A percentile compares a stretch with the other conserved stretches of the same genome.
Evolutionary conservation across 2,797 vertebrate species (phyloP).

Genomic region (Enteromius fasciolatus): DNA sequence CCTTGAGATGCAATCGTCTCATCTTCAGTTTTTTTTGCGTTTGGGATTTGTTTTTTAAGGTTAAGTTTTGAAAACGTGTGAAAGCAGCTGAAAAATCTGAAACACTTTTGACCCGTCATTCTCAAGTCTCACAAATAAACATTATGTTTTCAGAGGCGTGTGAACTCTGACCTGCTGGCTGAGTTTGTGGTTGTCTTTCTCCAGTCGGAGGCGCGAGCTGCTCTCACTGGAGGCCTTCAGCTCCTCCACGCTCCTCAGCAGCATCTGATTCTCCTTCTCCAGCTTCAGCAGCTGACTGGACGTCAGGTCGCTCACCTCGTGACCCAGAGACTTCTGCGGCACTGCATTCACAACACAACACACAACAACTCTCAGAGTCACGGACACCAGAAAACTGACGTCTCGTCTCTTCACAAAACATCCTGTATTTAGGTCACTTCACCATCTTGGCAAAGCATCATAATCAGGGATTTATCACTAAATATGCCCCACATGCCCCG

Average conservation of each 20-base stretch:
- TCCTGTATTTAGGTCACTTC: constrained; percentile 64
- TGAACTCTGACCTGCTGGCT: constrained; percentile 82
- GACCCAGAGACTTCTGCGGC: constrained; percentile 92
- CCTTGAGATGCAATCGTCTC: too few relatives aligned
- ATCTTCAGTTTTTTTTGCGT: too few relatives aligned
- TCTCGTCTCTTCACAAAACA: constrained; percentile 26
- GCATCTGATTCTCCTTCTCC: constrained; percentile 97
- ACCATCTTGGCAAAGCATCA: constrained; percentile 71
- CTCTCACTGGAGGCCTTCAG: constrained; percentile 80
- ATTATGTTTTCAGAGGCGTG: not conserved
- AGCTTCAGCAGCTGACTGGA: constrained; percentile 93
- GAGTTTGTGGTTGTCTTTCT: constrained; percentile 90
- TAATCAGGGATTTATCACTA: constrained; percentile 67
- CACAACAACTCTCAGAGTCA: not conserved
- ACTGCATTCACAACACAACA: constrained; percentile 67
- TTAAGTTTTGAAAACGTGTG: too few relatives aligned
- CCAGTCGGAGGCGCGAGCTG: constrained; percentile 80
- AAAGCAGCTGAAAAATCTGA: too few relatives aligned
- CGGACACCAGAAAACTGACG: too few relatives aligned
- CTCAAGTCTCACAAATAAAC: not conserved
- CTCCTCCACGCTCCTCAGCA: constrained; percentile 92
- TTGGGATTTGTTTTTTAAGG: too few relatives aligned
- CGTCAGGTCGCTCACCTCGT: constrained; percentile 94
- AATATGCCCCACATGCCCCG: constrained; percentile 67
- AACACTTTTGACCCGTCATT: not conserved